Evolutionary conservation across 1,140 invertebrate species (phyloP).

Genomic region (Zelostemma sp.): DNA sequence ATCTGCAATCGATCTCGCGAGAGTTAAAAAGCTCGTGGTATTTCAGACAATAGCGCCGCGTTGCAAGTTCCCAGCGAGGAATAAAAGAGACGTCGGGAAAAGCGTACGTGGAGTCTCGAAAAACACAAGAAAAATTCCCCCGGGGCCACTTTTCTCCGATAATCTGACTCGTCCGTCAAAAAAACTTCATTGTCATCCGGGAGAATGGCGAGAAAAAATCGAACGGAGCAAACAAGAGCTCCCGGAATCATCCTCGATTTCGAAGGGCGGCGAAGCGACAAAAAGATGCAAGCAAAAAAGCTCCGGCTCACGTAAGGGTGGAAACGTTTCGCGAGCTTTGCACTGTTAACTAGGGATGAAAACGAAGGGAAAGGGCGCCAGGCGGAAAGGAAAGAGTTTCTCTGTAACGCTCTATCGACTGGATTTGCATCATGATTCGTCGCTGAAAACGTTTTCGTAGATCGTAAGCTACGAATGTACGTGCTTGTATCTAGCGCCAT

Average conservation of each 20-base stretch:
- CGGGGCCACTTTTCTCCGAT: conserved; percentile 6
- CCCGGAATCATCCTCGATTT: no score
- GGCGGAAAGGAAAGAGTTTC: background rate
- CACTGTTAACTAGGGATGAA: background rate
- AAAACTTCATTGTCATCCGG: background rate
- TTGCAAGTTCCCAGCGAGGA: conserved; percentile 27
- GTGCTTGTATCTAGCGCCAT: background rate
- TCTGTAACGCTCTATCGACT: conserved; percentile 1
- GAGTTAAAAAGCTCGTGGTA: conserved; percentile 31
- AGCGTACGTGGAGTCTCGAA: conserved; percentile 4
- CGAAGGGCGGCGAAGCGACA: no score
- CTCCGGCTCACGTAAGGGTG: no score
- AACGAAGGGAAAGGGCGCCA: background rate
- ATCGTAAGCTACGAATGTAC: background rate
- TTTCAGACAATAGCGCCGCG: conserved; percentile 35
- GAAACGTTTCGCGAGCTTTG: no score
- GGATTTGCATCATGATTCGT: conserved; percentile 4
- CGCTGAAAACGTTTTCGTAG: background rate
- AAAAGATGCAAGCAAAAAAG: no score
- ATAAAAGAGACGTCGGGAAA: conserved; percentile 3
- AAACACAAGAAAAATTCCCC: background rate
- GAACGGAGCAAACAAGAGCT: background rate
- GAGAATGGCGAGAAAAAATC: background rate
- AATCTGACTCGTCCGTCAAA: conserved; percentile 1
- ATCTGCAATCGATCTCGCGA: conserved; percentile 29